A percentile compares a stretch with the other conserved stretches of the same genome.
These are phyloP conservation scores for Eidolon helvum DNA, from an alignment of 2,113 vertebrate genomes.

Conservation along the genomic window DNA sequence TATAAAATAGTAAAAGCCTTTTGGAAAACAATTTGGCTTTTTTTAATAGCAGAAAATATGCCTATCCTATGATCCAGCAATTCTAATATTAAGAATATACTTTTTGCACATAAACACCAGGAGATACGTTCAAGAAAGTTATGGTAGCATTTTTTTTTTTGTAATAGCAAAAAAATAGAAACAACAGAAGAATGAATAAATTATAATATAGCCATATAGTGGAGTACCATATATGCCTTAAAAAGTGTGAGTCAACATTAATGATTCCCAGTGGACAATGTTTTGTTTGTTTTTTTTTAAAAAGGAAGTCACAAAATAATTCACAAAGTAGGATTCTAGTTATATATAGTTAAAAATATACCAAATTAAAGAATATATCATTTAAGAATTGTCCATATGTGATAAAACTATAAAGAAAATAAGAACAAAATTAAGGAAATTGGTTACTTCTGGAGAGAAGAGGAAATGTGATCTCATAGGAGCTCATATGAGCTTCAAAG, in stretches of 20 bases:
- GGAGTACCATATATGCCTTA: neutral
- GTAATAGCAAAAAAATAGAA: neutral
- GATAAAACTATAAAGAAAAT: neutral
- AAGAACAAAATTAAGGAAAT: conserved; percentile 42
- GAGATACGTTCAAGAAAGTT: neutral
- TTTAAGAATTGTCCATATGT: neutral
- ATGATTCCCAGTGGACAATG: neutral
- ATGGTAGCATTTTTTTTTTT: neutral
- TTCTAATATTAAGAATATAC: neutral
- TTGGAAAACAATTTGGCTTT: neutral
- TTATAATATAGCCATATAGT: neutral
- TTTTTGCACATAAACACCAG: neutral
- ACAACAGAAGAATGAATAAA: conserved; percentile 17
- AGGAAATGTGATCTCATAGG: neutral
- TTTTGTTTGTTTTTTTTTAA: too few species aligned
- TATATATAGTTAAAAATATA: neutral
- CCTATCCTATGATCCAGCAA: neutral
- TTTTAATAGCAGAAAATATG: neutral
- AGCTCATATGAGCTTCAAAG: neutral
- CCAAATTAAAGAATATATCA: neutral
- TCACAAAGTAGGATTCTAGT: neutral
- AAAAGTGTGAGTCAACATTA: neutral
- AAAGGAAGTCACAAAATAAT: neutral
- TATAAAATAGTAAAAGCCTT: neutral
- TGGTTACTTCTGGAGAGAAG: neutral